Conservation (phyloP, 2,113 vertebrate species). For the Corythaixoides concolor region DNA sequence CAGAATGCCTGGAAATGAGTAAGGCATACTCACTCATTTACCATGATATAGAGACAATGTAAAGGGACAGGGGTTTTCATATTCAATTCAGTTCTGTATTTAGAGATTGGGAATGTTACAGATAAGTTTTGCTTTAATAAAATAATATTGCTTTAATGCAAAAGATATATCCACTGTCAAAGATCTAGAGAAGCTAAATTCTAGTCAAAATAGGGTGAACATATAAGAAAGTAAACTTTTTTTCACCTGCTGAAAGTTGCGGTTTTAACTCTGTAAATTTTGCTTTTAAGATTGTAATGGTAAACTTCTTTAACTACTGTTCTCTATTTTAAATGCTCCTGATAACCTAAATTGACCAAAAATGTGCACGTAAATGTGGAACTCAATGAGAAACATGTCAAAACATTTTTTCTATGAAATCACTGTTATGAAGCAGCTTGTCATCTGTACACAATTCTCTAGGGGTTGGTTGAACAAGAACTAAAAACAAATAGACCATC, state of each 20-base stretch:
- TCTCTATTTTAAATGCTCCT: not conserved
- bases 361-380: not conserved
- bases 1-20: not conserved
- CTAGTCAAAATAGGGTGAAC: not conserved
- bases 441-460: not conserved
- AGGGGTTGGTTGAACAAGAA: not conserved
- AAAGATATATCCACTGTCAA: not conserved
- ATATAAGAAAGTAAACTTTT: not conserved
- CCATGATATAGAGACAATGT: not conserved
- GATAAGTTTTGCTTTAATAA: not conserved
- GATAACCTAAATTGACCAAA: not conserved
- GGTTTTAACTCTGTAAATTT: not conserved
- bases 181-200: not conserved
- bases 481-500: not conserved
- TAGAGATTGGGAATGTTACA: not conserved
- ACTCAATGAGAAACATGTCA: not conserved
- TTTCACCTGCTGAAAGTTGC: not conserved
- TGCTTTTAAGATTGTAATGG: not conserved
- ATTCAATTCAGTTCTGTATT: not conserved
- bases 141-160: not conserved
- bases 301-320: not conserved
- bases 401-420: not conserved
- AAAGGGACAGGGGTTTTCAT: fast-evolving
- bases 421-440: not conserved
- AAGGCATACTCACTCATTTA: not conserved